Base-by-base conservation (phyloP, 2,797 vertebrate species). In the Malacoctenus gilli region DNA sequence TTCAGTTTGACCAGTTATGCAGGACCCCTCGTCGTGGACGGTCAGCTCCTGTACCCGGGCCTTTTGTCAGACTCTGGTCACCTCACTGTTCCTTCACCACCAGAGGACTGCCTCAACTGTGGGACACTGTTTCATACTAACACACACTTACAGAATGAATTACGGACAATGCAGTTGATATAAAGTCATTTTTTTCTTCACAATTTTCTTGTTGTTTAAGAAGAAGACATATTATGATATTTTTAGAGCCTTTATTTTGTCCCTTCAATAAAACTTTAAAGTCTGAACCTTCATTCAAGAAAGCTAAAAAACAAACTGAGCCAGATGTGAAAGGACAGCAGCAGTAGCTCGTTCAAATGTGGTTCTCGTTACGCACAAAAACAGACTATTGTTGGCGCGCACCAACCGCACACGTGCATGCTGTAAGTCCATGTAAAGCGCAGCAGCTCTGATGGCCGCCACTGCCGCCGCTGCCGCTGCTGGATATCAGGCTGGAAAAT, bases 1-100 rank as follows among this genome's bases (percentile, higher is more conserved):
- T 83, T 79, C 59, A 15, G 42, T 73, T 79, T 82, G 59, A 76
- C 64, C 59, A 28, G 49, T 52, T 63, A 61, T 70, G 75, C 68
- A 68, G 59, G 58, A 77, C 77, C 9, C 68, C 1, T 1, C 72
- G 56, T 59, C 61, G 35, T 54, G 61, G 54, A 71, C 47, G 65
- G 59, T 51, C 46, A 18, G 49, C 44, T 69, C 15, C n/a, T 8
- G 3, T 68, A 73, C 66, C 61, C 75, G 51, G 39, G 36, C 20
- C 41, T 39, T 56, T 42, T 44, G 51, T 72, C 44, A 30, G 40
- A 54, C 31, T 75, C 54, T 39, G 1, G 51, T 36, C 43, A 48
- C 63, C 32, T 61, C 21, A 38, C 53, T 6, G n/a, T 32, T 25
- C 25, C 25, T 28, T 28, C 25, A 28, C 25, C 25, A 2, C 25